Base-by-base conservation (phyloP, 2,888 invertebrate genomes). In the Pterobdella sp. region DNA sequence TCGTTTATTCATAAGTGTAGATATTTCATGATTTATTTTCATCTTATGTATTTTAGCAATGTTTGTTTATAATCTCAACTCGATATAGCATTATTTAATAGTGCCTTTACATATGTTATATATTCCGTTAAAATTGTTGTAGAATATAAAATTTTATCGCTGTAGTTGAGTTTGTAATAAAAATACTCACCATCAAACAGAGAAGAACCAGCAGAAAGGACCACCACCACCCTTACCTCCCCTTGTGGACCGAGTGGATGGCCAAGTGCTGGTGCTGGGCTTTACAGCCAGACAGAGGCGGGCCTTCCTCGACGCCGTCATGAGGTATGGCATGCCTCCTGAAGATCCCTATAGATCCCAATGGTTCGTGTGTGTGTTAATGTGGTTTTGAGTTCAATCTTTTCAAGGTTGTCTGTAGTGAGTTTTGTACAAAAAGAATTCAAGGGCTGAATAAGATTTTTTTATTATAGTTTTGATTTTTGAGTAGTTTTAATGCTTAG, bases 221-320 rank as follows among this genome's bases (percentile, higher is more conserved):
- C 74, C 64, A 1, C 74, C 75, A 0, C 74, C 72, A 37, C 72
- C 71, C 1, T 74, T 78, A 34, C 78, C 78, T 0, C 77, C 78
- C 4, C 72, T 78, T 63, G 75, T 78, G 1, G 77, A 77, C 52
- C 74, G 76, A 34, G 73, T 74, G 71, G 77, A 78, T 36, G 77
- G 77, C 26, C 75, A 78, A 36, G 72, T 72, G 32, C 75, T 77
- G 68, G 78, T 78, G 34, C 76, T 78, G 26, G 78, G 78, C 7
- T 78, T 78, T 74, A 78, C 75, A 1, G 77, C 77, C 0, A 37
- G 78, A 29, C 78, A 78, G 75, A 56, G 78, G 14, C 68, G 77
- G n/a, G 75, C 77, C 22, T 78, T 78, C 76, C 75, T 78, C 31
- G 78, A 78, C 71, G 73, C 77, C 0, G 77, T 78, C 73, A 78